These are phyloP conservation scores for Platichthys flesus DNA, from an alignment of 2,113 vertebrate genomes.

Conservation along the genomic window DNA sequence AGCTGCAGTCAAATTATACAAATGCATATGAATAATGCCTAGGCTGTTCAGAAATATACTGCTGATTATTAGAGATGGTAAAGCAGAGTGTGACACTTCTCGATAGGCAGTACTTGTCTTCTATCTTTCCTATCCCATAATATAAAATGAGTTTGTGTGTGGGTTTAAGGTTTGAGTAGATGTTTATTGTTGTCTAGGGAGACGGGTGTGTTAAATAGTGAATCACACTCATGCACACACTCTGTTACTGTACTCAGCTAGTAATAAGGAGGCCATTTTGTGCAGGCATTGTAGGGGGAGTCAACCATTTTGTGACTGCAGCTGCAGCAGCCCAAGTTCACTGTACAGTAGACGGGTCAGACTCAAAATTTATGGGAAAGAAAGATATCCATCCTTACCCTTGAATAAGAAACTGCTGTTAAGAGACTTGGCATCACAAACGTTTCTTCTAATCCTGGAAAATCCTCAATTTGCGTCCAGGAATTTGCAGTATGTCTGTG, in stretches of 20 bases:
- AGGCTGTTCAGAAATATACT: not conserved
- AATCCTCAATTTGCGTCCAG: conserved; percentile 61
- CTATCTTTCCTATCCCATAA: no score
- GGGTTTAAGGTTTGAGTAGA: not conserved
- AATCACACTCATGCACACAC: conserved; percentile 21
- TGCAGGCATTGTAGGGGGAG: conserved; percentile 62
- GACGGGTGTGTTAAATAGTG: conserved; percentile 5
- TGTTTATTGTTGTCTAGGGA: conserved; percentile 11
- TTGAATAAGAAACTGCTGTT: conserved; percentile 30
- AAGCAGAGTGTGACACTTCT: not conserved
- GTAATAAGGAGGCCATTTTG: conserved; percentile 83
- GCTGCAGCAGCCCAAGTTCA: conserved; percentile 56
- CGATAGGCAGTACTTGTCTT: not conserved
- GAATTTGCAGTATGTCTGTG: conserved; percentile 63
- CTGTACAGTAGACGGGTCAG: conserved; percentile 28
- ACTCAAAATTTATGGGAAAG: conserved; percentile 25
- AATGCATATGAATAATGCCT: not conserved
- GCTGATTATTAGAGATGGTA: not conserved
- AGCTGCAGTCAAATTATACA: conserved; percentile 48
- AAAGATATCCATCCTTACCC: conserved; percentile 18
- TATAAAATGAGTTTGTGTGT: not conserved
- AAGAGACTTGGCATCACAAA: conserved; percentile 42
- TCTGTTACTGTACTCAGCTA: conserved; percentile 42
- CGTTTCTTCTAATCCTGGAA: conserved; percentile 57
- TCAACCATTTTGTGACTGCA: conserved; percentile 83